Evolutionary conservation across 2,888 invertebrate species (phyloP), one percentile per base, ranked within the genome.

Genomic region (Orchestes rusci): DNA sequence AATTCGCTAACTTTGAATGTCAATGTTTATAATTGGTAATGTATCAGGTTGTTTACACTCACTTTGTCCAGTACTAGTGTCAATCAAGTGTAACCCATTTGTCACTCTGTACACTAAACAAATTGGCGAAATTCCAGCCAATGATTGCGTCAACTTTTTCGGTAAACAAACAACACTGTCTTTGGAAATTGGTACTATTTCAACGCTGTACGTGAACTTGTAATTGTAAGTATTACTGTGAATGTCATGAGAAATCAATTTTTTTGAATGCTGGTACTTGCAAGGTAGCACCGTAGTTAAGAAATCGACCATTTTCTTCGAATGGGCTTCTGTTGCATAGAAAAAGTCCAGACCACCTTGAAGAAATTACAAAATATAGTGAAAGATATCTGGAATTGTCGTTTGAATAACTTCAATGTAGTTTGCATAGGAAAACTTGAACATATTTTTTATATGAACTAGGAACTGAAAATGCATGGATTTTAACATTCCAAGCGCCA

Each of bases 221-320:
- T 95, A 97, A 68, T 96, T 96, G 70, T 88, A 96, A 10, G 83
- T 78, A 64, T 99, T 99, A 66, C 90, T 96, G 69, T 93, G 94
- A 43, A 92, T 87, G 68, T 99, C 99, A 61, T 97, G 97, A 0
- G 97, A 95, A 58, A 97, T 86, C 29, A 97, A 73, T 61, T 94
- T 93, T 68, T 97, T 95, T 0, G 96, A 93, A 61, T 88, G 85
- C 55, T 85, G 82, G 60, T 82, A 82, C 61, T 87, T 84, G 58
- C 88, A 84, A 1, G 99, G 99, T 41, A 97, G 76, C 54, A 93
- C 84, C 3, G 88, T 77, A 48, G 76, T 74, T 7, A 99, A 71
- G 63, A 99, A 99, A 60, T 97, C 95, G 0, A 95, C 83, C 82
- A 99, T 81, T 74, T 95, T 96, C 17, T 92, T 79, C 0, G 96